Conservation (phyloP, 2,888 invertebrate genomes). For the Osmoderma eremita region DNA sequence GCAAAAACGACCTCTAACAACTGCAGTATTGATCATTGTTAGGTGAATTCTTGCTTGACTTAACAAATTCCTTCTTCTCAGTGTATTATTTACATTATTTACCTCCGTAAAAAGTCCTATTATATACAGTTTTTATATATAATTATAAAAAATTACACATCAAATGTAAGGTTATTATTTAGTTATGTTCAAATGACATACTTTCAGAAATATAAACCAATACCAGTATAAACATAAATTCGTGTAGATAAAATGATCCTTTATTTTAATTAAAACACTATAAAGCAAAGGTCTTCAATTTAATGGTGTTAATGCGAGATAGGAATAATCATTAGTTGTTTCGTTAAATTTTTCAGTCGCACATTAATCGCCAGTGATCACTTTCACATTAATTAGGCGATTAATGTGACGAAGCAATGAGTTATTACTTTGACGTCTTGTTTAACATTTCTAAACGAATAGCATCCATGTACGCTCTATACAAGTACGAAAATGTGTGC, state of each 20-base stretch:
- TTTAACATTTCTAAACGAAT: conserved; percentile 19
- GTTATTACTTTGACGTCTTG: conserved; percentile 12
- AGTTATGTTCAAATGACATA: conserved; percentile 10
- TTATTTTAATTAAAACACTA: conserved; percentile 34
- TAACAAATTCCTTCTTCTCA: too few species aligned
- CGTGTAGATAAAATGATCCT: conserved; percentile 24
- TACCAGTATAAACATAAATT: conserved; percentile 17
- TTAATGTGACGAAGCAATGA: conserved; percentile 30
- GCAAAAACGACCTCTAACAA: neutral
- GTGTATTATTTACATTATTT: too few species aligned
- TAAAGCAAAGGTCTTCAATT: conserved; percentile 34
- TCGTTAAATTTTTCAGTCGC: neutral
- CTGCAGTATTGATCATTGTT: neutral
- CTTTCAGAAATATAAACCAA: conserved; percentile 22
- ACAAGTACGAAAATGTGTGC: too few species aligned
- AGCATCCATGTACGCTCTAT: neutral
- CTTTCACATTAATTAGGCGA: conserved; percentile 27
- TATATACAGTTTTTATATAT: too few species aligned
- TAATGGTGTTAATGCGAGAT: conserved; percentile 18
- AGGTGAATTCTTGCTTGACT: too few species aligned
- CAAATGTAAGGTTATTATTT: neutral
- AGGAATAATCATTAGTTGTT: conserved; percentile 21
- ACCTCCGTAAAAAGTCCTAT: too few species aligned
- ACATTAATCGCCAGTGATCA: conserved; percentile 18
- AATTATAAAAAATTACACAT: neutral